Percentiles rank a stretch among this genome's conserved stretches.
These are phyloP conservation scores for Mnemiopsis leidyi DNA, from an alignment of 37 sponge, comb jelly and placozoan species.

Conservation along the genomic window DNA sequence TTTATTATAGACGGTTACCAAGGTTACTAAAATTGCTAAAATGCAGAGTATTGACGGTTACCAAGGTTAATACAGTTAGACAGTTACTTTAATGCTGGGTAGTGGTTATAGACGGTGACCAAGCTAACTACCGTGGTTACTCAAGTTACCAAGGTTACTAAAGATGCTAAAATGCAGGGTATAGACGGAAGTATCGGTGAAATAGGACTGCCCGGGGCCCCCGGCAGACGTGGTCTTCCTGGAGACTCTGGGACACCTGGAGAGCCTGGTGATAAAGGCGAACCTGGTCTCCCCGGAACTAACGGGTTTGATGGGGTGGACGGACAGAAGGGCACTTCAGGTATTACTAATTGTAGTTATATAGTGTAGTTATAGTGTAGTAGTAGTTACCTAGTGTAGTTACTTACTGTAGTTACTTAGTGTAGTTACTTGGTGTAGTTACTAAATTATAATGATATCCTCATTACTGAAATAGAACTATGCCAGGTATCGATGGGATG, in stretches of 20 bases:
- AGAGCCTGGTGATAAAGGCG: background rate
- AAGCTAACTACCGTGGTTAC: too few species aligned
- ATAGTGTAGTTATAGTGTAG: too few species aligned
- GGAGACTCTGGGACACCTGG: background rate
- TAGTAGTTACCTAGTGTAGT: background rate
- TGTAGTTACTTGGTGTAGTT: background rate
- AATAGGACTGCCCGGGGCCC: background rate
- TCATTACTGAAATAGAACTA: too few species aligned
- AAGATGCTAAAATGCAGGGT: too few species aligned
- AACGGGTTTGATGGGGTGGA: background rate
- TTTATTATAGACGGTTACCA: too few species aligned
- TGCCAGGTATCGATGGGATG: background rate
- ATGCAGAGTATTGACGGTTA: too few species aligned
- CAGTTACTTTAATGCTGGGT: too few species aligned
- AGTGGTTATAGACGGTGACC: too few species aligned
- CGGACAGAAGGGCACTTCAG: conserved; percentile 20
- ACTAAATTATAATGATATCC: background rate
- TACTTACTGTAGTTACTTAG: background rate
- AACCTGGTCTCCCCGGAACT: background rate
- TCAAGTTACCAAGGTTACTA: too few species aligned
- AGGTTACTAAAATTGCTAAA: too few species aligned
- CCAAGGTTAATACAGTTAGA: too few species aligned
- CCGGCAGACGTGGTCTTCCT: background rate
- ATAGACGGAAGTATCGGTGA: background rate
- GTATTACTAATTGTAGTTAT: too few species aligned